Evolutionary conservation across 2,888 invertebrate genomes (phyloP), one percentile per base, ranked within the genome.

Genomic region (Smittia sp.): DNA sequence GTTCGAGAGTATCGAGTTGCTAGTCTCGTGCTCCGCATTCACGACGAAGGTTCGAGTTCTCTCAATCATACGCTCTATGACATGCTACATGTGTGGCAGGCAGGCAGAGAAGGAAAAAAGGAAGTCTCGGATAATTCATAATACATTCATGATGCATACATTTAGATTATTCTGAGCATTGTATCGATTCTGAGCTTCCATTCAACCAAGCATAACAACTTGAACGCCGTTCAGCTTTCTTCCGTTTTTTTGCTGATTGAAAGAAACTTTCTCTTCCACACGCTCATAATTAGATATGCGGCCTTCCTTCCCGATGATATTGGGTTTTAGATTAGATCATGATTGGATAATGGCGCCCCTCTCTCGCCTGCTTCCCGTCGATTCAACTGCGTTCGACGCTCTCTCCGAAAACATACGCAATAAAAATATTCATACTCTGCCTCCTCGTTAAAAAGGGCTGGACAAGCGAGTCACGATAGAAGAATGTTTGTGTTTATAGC

Each of bases 121-220:
- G 15, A n/a, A 46, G 46, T n/a, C 15, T 58, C 20, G 58, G 58
- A 58, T 18, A 58, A 20, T 20, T 58, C 58, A 58, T 58, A 58
- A 58, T 9, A 58, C 20, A 58, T 58, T n/a, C 22, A 58, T 22
- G 18, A 9, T 58, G 58, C 58, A 58, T 18, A 58, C 18, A 46
- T 46, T 15, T n/a, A 58, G 58, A 58, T 58, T 20, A 58, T 58
- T 58, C 20, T 18, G 11, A 58, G 58, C 18, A 32, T 58, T n/a
- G 15, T 58, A 20, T 58, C 20, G 20, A 58, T 58, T 52, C 52
- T 18, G 11, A 13, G 39, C 11, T n/a, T n/a, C n/a, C n/a, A n/a
- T 9, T n/a, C n/a, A 46, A 3, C 52, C n/a, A 11, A 15, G n/a
- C 52, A 46, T 18, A 18, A 46, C 18, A 3, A n/a, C n/a, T 46